Conservation (phyloP, 2,113 vertebrate genomes). For the Cyanoliseus patagonus region DNA sequence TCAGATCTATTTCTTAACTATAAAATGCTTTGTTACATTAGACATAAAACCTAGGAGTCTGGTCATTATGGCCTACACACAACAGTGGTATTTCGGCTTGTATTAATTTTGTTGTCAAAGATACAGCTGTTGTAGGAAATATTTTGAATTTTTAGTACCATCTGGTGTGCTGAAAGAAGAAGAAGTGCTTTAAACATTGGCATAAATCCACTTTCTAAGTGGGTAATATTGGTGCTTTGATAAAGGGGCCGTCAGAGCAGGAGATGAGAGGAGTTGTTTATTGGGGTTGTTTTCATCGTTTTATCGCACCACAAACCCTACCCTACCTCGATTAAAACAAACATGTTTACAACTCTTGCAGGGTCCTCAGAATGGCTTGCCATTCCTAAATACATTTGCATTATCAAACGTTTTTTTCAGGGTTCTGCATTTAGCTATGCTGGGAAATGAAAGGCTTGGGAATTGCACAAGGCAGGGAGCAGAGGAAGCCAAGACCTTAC, state of each 20-base stretch:
- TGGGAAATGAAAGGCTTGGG: background rate
- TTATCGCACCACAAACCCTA: background rate
- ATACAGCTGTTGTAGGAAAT: slow-evolving; percentile 83
- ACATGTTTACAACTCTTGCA: slow-evolving; percentile 10
- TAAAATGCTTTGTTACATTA: slow-evolving; percentile 56
- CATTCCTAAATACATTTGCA: background rate
- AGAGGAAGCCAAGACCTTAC: background rate
- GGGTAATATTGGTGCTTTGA: slow-evolving; percentile 67
- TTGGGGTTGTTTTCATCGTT: slow-evolving; percentile 51
- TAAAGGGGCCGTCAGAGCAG: slow-evolving; percentile 51
- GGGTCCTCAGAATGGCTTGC: background rate
- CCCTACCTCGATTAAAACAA: slow-evolving; percentile 44
- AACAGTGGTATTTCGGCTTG: slow-evolving; percentile 43
- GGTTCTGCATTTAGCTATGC: background rate
- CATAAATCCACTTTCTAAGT: slow-evolving; percentile 71
- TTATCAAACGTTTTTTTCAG: background rate
- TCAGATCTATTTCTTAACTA: slow-evolving; percentile 25
- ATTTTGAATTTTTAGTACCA: slow-evolving; percentile 81
- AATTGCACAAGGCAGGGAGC: background rate
- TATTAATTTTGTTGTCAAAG: slow-evolving; percentile 85
- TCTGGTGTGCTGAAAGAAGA: slow-evolving; percentile 79
- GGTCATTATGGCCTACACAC: slow-evolving; percentile 51
- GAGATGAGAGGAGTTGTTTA: slow-evolving; percentile 57
- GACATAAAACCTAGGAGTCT: slow-evolving; percentile 55
- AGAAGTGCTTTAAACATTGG: slow-evolving; percentile 68